Evolutionary conservation across 1,140 invertebrate genomes (phyloP), one percentile per base, ranked within the genome.

Genomic region (Diuraphis noxia): DNA sequence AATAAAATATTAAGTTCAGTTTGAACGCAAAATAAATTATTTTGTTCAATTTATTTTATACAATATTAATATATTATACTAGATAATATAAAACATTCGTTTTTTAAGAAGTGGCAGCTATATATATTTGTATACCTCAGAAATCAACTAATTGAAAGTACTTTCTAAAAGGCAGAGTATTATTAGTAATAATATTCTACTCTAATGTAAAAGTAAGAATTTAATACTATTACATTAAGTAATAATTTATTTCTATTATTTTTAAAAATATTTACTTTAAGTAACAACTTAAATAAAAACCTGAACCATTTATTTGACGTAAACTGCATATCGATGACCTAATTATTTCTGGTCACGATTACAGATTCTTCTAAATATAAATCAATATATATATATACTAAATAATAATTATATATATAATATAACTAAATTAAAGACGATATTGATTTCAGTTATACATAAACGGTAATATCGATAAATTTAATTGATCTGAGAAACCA

Each of bases 31-130:
- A 63, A 72, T 72, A n/a, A 72, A 72, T 72, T 72, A 72, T 72
- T 72, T n/a, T 72, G 56, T 72, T n/a, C 56, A 72, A 72, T 72
- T n/a, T n/a, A 72, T 72, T 72, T 72, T 72, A 63, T 63, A 17
- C 17, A 63, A 56, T 17, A 56, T 30, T 30, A n/a, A n/a, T 25
- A 1, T 49, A 49, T 49, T 23, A 23, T 49, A 49, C 23, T 49
- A 49, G 21, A 49, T 23, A 1, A 23, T 21, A 8, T 49, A 7
- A 49, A 56, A 4, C 56, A 72, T n/a, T 72, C 13, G 17, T 72
- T n/a, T 72, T n/a, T 6, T 72, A 13, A n/a, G 6, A n/a, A 63
- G 30, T n/a, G n/a, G 56, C n/a, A 6, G 56, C 0, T n/a, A n/a
- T 56, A 56, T 49, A 49, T 49, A 49, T 49, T 72, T 72, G 30